Conservation (phyloP, 1,140 invertebrate genomes). For the Thaumatotibia leucotreta region DNA sequence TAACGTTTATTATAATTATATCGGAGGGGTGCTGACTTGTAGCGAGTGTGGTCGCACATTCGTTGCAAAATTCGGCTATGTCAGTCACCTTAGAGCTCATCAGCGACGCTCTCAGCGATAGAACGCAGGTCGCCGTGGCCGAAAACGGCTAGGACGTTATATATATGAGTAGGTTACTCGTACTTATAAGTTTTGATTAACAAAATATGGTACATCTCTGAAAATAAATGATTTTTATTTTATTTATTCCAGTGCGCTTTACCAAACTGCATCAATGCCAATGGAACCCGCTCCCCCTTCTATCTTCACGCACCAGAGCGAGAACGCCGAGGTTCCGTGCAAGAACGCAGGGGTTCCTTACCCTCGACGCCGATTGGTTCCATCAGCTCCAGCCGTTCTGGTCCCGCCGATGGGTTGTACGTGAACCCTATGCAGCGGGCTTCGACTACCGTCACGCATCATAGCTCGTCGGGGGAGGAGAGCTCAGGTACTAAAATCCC, state of each 20-base stretch:
- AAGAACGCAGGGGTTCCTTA: slow-evolving; percentile 47
- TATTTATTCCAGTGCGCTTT: slow-evolving; percentile 73
- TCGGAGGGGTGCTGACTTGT: too few relatives aligned
- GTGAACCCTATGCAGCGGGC: slow-evolving; percentile 86
- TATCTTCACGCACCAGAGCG: slow-evolving; percentile 82
- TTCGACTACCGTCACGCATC: slow-evolving; percentile 42
- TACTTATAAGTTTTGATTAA: too few relatives aligned
- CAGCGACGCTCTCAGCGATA: too few relatives aligned
- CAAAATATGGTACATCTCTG: too few relatives aligned
- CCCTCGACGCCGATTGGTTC: slow-evolving; percentile 45
- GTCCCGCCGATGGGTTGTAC: slow-evolving; percentile 86
- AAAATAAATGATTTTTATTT: slow-evolving; percentile 4
- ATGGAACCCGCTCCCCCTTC: slow-evolving; percentile 78
- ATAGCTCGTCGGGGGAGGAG: slow-evolving; percentile 67
- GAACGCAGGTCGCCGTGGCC: too few relatives aligned
- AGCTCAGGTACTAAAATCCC: slow-evolving; percentile 71
- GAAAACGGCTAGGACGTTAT: too few relatives aligned
- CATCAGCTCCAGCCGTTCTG: slow-evolving; percentile 71
- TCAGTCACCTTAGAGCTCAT: too few relatives aligned
- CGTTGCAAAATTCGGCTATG: too few relatives aligned
- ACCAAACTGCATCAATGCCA: slow-evolving; percentile 75
- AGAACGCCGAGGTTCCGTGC: slow-evolving; percentile 36
- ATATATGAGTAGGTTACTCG: too few relatives aligned
- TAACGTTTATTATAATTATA: too few relatives aligned
- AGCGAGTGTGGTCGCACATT: too few relatives aligned